Evolutionary conservation across 2,797 vertebrate species (phyloP).

Genomic region (Liparis tanakae): DNA sequence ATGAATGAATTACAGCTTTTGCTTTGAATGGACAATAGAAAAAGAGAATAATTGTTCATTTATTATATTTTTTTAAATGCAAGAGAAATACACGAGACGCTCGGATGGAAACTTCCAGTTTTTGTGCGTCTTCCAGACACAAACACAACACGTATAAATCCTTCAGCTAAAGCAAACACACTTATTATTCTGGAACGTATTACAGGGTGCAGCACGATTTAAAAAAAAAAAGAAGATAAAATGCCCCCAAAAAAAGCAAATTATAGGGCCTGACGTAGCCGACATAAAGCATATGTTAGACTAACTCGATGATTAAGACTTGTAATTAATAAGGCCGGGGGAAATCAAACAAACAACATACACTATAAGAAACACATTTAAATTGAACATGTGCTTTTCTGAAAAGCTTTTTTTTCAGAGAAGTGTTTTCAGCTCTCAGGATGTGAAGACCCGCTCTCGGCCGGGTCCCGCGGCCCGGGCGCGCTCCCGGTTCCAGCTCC

Average conservation of each 20-base stretch:
- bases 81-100: background rate
- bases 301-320: background rate
- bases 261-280: constrained; percentile 1
- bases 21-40: background rate
- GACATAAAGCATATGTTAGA: constrained; percentile 9
- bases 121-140: constrained; percentile 5
- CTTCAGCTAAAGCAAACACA: constrained; percentile 25
- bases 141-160: constrained; percentile 6
- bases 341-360: background rate
- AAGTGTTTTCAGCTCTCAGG: background rate
- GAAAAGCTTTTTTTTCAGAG: background rate
- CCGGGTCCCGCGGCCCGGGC: constrained; percentile 3
- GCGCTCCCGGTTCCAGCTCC: constrained; percentile 44
- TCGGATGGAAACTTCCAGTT: background rate
- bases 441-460: background rate
- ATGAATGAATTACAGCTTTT: background rate
- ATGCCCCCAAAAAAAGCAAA: constrained; percentile 9
- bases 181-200: background rate
- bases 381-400: background rate
- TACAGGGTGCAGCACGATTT: background rate
- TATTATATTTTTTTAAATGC: background rate
- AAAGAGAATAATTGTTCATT: background rate
- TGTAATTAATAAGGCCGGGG: constrained; percentile 2
- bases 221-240: constrained; percentile 8
- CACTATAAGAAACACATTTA: background rate